phyloP scores from a whole-genome alignment of 2,797 vertebrate genomes.

The Astyanax mexicanus region DNA sequence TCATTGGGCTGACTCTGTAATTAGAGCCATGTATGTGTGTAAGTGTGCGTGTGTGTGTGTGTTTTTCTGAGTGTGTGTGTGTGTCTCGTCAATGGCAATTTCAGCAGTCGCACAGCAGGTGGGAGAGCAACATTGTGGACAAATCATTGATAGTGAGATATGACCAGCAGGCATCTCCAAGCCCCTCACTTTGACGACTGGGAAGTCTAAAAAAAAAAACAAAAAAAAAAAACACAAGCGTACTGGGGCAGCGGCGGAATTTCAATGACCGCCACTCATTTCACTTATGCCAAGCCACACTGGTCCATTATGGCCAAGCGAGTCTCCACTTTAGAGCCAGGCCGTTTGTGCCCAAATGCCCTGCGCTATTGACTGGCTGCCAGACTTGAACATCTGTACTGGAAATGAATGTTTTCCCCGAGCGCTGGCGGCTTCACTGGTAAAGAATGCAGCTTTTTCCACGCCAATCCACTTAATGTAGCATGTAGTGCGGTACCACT shows the following conservation, averaged over 20 bases:
- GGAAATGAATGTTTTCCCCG: constrained; percentile 87
- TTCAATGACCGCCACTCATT: constrained; percentile 48
- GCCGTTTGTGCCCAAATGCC: neutral
- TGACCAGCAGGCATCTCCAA: constrained; percentile 78
- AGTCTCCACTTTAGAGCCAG: neutral
- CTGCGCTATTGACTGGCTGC: constrained; percentile 62
- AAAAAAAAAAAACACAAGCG: constrained; percentile 62
- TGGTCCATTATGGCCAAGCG: neutral
- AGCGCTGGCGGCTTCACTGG: constrained; percentile 85
- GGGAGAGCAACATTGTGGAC: constrained; percentile 75
- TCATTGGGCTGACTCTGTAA: constrained; percentile 69
- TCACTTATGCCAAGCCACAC: constrained; percentile 27
- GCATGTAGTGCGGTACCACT: constrained; percentile 95
- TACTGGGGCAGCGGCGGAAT: constrained; percentile 52
- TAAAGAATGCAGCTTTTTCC: constrained; percentile 92
- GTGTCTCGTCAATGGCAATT: constrained; percentile 80
- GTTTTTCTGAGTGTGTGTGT: constrained; percentile 57
- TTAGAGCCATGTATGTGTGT: constrained; percentile 75
- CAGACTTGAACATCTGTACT: constrained; percentile 81
- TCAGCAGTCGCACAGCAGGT: constrained; percentile 80
- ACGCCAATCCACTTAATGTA: constrained; percentile 98
- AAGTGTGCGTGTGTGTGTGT: constrained; percentile 16
- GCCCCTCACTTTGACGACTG: constrained; percentile 62
- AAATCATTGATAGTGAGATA: constrained; percentile 79
- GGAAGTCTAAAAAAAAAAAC: constrained; percentile 58